Percentiles rank a stretch among this genome's conserved stretches.
Conservation (phyloP, 2,888 invertebrate genomes). For the Himalopsyche japonica region DNA sequence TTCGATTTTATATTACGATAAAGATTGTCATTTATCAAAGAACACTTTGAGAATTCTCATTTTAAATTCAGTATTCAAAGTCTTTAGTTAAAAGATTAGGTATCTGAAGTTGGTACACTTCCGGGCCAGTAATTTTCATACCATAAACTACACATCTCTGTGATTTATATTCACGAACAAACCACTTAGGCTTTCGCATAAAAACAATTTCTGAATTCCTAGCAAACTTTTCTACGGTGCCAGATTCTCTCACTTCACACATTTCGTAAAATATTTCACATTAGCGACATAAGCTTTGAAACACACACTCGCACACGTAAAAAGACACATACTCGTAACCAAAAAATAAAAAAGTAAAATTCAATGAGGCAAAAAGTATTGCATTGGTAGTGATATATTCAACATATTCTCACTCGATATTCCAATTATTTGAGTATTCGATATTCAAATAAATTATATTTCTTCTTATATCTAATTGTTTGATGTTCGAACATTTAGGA, state of each 20-base stretch:
- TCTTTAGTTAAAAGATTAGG: background rate
- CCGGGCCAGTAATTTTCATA: background rate
- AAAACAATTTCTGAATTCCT: background rate
- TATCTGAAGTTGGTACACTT: background rate
- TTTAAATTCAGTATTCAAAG: background rate
- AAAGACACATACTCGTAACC: too few species aligned
- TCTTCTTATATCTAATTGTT: too few species aligned
- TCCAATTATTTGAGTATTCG: too few species aligned
- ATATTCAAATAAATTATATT: too few species aligned
- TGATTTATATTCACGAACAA: background rate
- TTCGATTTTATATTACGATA: too few species aligned
- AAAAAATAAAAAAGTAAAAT: too few species aligned
- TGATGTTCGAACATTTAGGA: too few species aligned
- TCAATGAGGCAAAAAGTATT: too few species aligned
- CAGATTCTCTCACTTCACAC: background rate
- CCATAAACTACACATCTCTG: background rate
- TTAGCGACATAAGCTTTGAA: background rate
- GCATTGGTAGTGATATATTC: too few species aligned
- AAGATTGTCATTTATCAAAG: too few species aligned
- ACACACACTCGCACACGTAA: too few species aligned
- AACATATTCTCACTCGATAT: too few species aligned
- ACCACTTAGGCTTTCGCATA: background rate
- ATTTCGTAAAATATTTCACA: background rate
- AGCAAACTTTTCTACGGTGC: background rate
- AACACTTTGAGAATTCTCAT: background rate